Evolutionary conservation across 1,140 invertebrate genomes (phyloP).

Genomic region (Aphaenogaster ashmeadi): DNA sequence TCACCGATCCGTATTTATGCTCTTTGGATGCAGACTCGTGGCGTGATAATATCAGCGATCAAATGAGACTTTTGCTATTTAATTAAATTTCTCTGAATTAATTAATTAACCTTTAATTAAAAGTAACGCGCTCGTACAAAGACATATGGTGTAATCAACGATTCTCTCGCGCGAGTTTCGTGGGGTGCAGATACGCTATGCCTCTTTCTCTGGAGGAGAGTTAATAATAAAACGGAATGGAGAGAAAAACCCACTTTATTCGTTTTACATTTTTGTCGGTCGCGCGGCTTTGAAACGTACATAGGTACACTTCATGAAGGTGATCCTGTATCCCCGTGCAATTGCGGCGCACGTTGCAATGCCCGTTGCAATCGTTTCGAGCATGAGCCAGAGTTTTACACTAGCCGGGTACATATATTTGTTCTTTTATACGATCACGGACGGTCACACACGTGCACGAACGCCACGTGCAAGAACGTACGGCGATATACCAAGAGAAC

Average conservation of each 20-base stretch:
- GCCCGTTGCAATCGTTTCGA: conserved; percentile 3
- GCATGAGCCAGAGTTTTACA: not conserved
- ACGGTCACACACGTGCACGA: conserved; percentile 8
- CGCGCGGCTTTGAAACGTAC: conserved; percentile 29
- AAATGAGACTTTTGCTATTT: conserved; percentile 4
- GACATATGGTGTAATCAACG: not conserved
- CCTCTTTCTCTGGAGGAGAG: conserved; percentile 7
- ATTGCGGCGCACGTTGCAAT: conserved; percentile 8
- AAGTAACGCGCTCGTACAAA: not conserved
- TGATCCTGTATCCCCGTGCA: not conserved
- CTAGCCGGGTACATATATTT: not conserved
- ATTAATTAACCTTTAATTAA: conserved; percentile 55
- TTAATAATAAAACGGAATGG: conserved; percentile 52
- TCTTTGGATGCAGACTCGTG: not conserved
- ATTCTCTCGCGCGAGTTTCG: not conserved
- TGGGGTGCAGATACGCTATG: not conserved
- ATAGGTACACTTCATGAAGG: not conserved
- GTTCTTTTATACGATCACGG: not conserved
- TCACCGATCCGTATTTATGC: not conserved
- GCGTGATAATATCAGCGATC: not conserved
- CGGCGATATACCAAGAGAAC: not conserved
- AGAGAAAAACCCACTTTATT: conserved; percentile 14
- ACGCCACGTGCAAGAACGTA: conserved; percentile 8
- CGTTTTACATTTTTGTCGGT: not conserved
- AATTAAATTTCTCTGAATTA: conserved; percentile 30